phyloP scores from a whole-genome alignment of 2,888 invertebrate species.

The Drosophila neotestacea region DNA sequence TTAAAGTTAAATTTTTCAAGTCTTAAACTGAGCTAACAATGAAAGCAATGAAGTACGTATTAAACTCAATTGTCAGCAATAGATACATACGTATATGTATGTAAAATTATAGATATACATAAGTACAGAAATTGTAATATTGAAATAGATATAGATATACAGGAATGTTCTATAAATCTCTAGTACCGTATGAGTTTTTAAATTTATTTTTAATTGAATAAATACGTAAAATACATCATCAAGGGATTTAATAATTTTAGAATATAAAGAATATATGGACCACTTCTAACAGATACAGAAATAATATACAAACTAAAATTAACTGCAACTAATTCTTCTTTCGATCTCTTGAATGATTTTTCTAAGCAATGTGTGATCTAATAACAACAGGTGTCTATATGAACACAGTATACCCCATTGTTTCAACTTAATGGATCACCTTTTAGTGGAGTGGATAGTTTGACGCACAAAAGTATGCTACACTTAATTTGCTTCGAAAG shows the following conservation, averaged over 20 bases:
- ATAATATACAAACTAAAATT: no score
- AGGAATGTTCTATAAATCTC: no score
- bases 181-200: no score
- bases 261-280: no score
- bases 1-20: conserved; percentile 49
- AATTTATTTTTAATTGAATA: neutral
- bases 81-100: neutral
- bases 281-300: no score
- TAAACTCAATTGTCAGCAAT: neutral
- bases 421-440: neutral
- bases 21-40: conserved; percentile 47
- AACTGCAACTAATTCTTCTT: no score
- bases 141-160: neutral
- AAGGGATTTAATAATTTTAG: no score
- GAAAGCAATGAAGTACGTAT: neutral
- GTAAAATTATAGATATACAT: neutral
- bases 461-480: conserved; percentile 51
- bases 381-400: neutral
- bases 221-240: no score
- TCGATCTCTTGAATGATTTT: no score
- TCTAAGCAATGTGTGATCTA: no score
- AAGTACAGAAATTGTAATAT: neutral
- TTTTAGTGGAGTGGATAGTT: conserved; percentile 14
- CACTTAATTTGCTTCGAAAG: conserved; percentile 68
- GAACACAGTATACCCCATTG: neutral